Conservation (phyloP, 2,888 invertebrate genomes). For the Chloroclystis v-ata region DNA sequence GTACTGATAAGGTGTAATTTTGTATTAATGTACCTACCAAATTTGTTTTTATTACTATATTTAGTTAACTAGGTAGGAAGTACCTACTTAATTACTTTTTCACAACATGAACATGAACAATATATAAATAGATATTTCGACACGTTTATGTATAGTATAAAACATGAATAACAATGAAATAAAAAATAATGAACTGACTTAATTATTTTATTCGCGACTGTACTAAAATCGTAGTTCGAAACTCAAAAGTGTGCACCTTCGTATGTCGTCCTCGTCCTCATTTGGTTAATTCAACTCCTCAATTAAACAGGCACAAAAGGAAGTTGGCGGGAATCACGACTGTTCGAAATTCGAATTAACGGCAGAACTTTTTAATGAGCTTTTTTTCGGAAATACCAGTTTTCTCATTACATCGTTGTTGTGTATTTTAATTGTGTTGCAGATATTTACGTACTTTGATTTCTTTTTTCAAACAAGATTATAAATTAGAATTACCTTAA, state of each 20-base stretch:
- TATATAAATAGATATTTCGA: no score
- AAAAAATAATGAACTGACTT: no score
- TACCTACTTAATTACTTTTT: no score
- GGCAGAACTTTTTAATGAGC: constrained; percentile 68
- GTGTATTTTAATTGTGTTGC: constrained; percentile 15
- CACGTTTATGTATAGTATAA: no score
- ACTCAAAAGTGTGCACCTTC: constrained; percentile 13
- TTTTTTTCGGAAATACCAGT: constrained; percentile 32
- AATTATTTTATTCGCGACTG: constrained; percentile 10
- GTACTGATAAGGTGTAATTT: no score
- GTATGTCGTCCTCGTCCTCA: constrained; percentile 61
- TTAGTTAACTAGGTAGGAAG: no score
- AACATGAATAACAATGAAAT: no score
- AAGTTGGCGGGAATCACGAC: constrained; percentile 69
- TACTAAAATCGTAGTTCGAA: constrained; percentile 22
- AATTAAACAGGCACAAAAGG: constrained; percentile 70
- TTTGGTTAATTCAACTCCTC: constrained; percentile 72
- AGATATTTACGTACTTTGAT: neutral
- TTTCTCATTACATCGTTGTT: constrained; percentile 16
- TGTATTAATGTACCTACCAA: neutral
- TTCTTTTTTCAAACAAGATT: no score
- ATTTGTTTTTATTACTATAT: no score
- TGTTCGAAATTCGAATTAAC: constrained; percentile 48
- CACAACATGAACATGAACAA: no score
- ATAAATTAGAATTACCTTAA: no score